A percentile compares a stretch with the other conserved stretches of the same genome.
phyloP scores from a whole-genome alignment of 30 jellyfish, hydroid and myxozoan genomes.

The Pelagia noctiluca region DNA sequence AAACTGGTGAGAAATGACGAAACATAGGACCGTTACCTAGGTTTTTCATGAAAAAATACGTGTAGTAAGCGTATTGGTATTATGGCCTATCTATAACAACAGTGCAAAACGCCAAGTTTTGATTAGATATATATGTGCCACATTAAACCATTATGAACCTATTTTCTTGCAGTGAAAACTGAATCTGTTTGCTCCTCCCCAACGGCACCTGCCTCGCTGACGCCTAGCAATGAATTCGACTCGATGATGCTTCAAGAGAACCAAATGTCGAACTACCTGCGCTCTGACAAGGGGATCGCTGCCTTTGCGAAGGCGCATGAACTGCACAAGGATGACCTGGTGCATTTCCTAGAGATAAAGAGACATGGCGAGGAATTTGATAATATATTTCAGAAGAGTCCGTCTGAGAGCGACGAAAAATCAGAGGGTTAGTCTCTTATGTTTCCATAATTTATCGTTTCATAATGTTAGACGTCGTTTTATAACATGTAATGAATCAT shows the following conservation, averaged over 20 bases:
- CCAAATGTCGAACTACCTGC: constrained; percentile 48
- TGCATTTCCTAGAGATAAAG: constrained; percentile 39
- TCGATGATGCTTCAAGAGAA: constrained; percentile 44
- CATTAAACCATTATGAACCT: neutral
- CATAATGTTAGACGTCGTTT: no score
- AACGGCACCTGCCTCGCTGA: constrained; percentile 15
- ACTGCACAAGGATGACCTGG: constrained; percentile 35
- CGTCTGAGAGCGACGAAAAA: constrained; percentile 30
- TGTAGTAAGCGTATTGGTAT: no score
- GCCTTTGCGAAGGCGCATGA: constrained; percentile 69
- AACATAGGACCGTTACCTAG: no score
- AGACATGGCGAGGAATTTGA: constrained; percentile 25
- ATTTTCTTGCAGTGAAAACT: constrained; percentile 23
- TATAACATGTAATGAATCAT: no score
- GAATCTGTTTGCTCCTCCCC: constrained; percentile 59
- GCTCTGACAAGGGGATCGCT: constrained; percentile 61
- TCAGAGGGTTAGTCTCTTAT: constrained; percentile 19
- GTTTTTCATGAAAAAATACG: no score
- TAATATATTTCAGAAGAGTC: constrained; percentile 17
- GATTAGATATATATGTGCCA: neutral
- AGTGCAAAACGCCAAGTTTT: neutral
- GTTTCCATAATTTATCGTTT: neutral
- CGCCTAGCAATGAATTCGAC: constrained; percentile 65
- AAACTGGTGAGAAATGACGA: no score
- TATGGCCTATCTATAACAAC: no score